Percentiles rank a stretch among this genome's conserved stretches.
phyloP scores from a whole-genome alignment of 1,140 invertebrate genomes.

The Penaeus chinensis region DNA sequence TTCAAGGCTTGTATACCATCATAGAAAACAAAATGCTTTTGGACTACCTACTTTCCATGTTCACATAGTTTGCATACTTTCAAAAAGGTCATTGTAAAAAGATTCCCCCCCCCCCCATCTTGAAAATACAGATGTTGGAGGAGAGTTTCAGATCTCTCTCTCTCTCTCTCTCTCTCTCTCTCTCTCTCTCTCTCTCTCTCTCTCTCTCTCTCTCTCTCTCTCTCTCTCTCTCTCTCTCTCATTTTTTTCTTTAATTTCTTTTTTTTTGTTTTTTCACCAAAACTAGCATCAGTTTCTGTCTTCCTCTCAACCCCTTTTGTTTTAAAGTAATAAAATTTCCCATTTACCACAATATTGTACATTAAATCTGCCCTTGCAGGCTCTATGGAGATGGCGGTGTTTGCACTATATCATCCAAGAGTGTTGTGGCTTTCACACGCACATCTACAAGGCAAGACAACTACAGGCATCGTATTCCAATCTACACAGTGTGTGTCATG shows the following conservation, averaged over 20 bases:
- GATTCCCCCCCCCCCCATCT: no score
- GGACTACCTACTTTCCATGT: no score
- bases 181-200: constrained; percentile 7
- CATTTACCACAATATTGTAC: no score
- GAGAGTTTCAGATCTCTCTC: no score
- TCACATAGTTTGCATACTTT: no score
- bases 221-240: neutral
- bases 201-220: neutral
- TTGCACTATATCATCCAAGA: constrained; percentile 52
- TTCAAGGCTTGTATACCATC: no score
- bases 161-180: no score
- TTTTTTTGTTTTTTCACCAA: neutral
- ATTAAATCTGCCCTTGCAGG: constrained; percentile 1
- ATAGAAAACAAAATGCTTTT: no score
- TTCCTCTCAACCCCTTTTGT: neutral
- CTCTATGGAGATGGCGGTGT: constrained; percentile 48
- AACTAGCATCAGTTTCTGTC: neutral
- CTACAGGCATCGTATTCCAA: constrained; percentile 41
- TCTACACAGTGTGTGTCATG: constrained; percentile 45
- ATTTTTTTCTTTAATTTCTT: neutral
- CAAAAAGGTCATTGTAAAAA: no score
- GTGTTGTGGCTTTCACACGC: constrained; percentile 49
- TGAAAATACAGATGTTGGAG: no score
- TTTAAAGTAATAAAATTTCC: neutral
- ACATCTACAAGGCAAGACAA: constrained; percentile 48